These are phyloP conservation scores for Bugulina stolonifera DNA, from an alignment of 2,888 invertebrate species.

Conservation along the genomic window DNA sequence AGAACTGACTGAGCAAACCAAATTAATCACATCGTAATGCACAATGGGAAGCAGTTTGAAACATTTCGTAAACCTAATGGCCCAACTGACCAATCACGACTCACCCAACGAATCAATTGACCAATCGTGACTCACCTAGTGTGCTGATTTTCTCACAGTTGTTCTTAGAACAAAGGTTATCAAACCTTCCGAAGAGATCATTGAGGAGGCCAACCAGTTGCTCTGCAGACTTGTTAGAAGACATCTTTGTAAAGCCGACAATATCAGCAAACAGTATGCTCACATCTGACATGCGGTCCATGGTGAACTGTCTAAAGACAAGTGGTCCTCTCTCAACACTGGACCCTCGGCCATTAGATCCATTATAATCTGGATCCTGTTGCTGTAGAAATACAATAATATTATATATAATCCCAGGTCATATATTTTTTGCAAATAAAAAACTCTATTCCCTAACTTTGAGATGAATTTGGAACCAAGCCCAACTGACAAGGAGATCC, in stretches of 20 bases:
- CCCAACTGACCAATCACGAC: too few species aligned
- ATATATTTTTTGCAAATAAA: too few species aligned
- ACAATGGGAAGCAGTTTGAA: too few species aligned
- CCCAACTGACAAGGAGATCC: too few species aligned
- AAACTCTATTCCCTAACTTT: too few species aligned
- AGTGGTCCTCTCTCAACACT: background rate
- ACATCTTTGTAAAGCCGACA: slow-evolving; percentile 95
- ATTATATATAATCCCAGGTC: too few species aligned
- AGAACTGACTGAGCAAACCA: too few species aligned
- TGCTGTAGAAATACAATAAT: slow-evolving; percentile 31
- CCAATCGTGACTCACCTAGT: too few species aligned
- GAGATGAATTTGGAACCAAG: too few species aligned
- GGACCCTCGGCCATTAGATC: background rate
- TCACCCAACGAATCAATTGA: too few species aligned
- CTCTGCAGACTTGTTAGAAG: slow-evolving; percentile 91
- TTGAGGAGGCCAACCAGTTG: slow-evolving; percentile 90
- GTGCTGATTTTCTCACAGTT: slow-evolving; percentile 97
- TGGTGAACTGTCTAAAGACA: slow-evolving; percentile 88
- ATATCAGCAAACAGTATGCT: slow-evolving; percentile 96
- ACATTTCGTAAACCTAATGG: too few species aligned
- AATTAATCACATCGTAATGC: too few species aligned
- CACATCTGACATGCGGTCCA: slow-evolving; percentile 92
- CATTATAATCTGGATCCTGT: slow-evolving; percentile 39
- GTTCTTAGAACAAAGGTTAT: slow-evolving; percentile 76
- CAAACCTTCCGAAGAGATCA: slow-evolving; percentile 91